These are phyloP conservation scores for Oophaga pumilio DNA, from an alignment of 2,113 vertebrate species.

Conservation along the genomic window DNA sequence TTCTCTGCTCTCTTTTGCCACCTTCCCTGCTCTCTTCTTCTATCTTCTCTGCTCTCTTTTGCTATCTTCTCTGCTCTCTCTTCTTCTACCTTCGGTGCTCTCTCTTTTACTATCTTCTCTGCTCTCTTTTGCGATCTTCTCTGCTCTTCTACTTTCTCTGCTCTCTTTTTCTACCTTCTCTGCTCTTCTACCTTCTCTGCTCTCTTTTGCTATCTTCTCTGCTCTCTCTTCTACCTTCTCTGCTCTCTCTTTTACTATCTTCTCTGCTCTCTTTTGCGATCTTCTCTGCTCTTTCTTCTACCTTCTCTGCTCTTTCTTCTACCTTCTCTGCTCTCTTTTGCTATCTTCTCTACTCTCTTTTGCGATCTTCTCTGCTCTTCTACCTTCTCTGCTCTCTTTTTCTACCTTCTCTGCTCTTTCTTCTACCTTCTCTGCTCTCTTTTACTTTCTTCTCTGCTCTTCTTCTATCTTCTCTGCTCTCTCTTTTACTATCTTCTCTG, in stretches of 20 bases:
- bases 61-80: neutral
- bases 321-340: neutral
- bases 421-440: neutral
- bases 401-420: neutral
- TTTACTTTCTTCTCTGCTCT: neutral
- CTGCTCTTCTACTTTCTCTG: too few relatives aligned
- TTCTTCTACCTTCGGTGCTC: too few relatives aligned
- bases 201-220: neutral
- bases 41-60: neutral
- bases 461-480: too few relatives aligned
- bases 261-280: neutral
- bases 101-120: neutral
- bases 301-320: too few relatives aligned
- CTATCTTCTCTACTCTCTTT: neutral
- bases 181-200: neutral
- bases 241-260: neutral
- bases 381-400: neutral
- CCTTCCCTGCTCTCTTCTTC: too few relatives aligned
- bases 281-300: neutral
- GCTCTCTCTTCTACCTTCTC: neutral
- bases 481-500: neutral
- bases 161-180: neutral
- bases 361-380: neutral
- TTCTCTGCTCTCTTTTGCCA: neutral
- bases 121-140: neutral